Conservation (phyloP, 2,797 vertebrate genomes). For the Danio albolineatus region DNA sequence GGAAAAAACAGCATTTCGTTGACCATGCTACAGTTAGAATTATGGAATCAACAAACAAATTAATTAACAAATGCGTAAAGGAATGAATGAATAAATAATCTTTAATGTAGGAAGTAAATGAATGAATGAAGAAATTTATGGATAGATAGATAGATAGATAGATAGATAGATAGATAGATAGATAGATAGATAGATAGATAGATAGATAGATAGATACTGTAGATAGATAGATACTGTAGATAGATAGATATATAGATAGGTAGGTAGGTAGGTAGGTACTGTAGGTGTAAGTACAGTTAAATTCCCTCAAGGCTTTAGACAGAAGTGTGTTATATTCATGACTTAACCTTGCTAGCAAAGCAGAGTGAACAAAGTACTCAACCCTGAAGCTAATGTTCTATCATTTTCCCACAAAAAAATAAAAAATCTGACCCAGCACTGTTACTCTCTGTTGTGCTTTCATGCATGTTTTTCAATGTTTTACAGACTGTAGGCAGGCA, state of each 20-base stretch:
- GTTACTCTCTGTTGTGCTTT: conserved; percentile 3
- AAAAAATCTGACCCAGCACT: background rate
- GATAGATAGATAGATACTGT: too few species aligned
- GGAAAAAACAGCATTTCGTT: background rate
- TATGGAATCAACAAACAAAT: too few species aligned
- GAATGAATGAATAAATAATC: too few species aligned
- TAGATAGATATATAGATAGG: too few species aligned
- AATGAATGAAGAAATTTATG: too few species aligned
- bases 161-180: too few species aligned
- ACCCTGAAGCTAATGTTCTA: conserved; percentile 65
- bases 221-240: too few species aligned
- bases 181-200: too few species aligned
- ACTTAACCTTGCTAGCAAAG: conserved; percentile 69
- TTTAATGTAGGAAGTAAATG: too few species aligned
- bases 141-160: too few species aligned
- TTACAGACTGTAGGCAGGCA: background rate
- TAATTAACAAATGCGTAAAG: too few species aligned
- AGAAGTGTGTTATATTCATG: conserved; percentile 70
- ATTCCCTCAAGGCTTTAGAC: conserved; percentile 66
- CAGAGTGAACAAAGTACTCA: conserved; percentile 53
- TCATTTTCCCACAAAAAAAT: conserved; percentile 55
- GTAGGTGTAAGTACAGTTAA: conserved; percentile 55
- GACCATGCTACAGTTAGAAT: conserved; percentile 51
- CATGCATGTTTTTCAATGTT: conserved; percentile 23
- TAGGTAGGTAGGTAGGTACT: conserved; percentile 68